A percentile compares a stretch with the other conserved stretches of the same genome.
Evolutionary conservation across 2,113 vertebrate genomes (phyloP).

Genomic region (Gallinago paraguaiae): DNA sequence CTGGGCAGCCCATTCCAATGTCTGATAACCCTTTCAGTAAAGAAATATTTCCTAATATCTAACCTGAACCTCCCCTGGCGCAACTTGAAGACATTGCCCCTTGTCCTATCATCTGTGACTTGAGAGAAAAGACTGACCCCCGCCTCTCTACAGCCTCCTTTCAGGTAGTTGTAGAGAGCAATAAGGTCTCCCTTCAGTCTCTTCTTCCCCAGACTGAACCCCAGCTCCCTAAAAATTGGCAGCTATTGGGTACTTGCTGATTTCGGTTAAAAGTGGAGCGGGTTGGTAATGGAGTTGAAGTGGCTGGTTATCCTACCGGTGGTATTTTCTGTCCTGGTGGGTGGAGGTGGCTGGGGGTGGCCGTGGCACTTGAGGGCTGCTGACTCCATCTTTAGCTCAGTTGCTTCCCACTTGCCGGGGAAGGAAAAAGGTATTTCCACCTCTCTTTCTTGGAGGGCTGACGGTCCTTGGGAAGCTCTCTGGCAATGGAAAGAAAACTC

Average conservation of each 20-base stretch:
- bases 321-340: neutral
- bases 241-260: neutral
- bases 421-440: neutral
- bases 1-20: too few species aligned
- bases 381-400: neutral
- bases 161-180: too few species aligned
- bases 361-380: fast-evolving
- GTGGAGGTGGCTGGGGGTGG: fast-evolving
- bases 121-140: too few species aligned
- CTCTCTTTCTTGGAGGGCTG: neutral
- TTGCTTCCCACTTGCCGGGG: neutral
- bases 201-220: too few species aligned
- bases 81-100: too few species aligned
- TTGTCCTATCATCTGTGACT: too few species aligned
- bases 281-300: fast-evolving
- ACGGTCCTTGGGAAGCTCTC: neutral
- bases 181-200: too few species aligned
- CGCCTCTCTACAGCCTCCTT: too few species aligned
- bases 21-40: too few species aligned
- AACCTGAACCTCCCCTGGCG: too few species aligned
- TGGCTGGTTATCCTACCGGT: neutral
- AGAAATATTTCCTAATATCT: too few species aligned
- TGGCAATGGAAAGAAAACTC: neutral
- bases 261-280: neutral
- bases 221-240: neutral